These are phyloP conservation scores for Haliaeetus leucogaster DNA, from an alignment of 2,113 vertebrate species.

Conservation along the genomic window DNA sequence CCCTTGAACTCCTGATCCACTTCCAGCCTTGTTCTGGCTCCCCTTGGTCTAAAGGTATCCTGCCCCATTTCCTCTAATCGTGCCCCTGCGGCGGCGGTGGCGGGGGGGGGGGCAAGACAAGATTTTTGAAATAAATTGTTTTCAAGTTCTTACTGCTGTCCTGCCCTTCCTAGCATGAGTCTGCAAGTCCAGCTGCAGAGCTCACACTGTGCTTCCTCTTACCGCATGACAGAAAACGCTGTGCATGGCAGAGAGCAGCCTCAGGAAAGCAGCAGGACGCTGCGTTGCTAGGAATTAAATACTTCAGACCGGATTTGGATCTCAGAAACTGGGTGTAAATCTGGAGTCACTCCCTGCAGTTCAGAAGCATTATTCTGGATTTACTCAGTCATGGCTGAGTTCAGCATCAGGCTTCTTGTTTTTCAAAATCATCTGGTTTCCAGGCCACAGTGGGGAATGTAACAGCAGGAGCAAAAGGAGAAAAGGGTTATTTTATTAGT, in stretches of 20 bases:
- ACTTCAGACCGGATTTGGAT: not conserved
- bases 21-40: not conserved
- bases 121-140: not conserved
- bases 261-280: conserved; percentile 13
- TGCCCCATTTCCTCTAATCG: conserved; percentile 16
- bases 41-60: not conserved
- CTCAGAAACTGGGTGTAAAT: not conserved
- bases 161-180: not conserved
- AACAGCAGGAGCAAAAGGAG: not conserved
- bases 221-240: not conserved
- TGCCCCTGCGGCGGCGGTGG: not conserved
- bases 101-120: not conserved
- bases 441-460: not conserved
- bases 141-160: not conserved
- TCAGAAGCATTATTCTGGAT: not conserved
- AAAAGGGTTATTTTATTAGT: conserved; percentile 29
- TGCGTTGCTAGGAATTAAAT: not conserved
- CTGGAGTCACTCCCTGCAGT: not conserved
- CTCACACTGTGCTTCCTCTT: not conserved
- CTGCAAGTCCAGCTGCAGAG: conserved; percentile 20
- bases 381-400: not conserved
- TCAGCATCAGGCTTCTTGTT: not conserved
- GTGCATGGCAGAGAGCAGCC: not conserved
- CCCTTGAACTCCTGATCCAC: not conserved
- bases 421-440: conserved; percentile 7